Percentiles rank a stretch among this genome's conserved stretches.
Evolutionary conservation across 2,797 vertebrate genomes (phyloP).

Genomic region (Phoebastria nigripes): DNA sequence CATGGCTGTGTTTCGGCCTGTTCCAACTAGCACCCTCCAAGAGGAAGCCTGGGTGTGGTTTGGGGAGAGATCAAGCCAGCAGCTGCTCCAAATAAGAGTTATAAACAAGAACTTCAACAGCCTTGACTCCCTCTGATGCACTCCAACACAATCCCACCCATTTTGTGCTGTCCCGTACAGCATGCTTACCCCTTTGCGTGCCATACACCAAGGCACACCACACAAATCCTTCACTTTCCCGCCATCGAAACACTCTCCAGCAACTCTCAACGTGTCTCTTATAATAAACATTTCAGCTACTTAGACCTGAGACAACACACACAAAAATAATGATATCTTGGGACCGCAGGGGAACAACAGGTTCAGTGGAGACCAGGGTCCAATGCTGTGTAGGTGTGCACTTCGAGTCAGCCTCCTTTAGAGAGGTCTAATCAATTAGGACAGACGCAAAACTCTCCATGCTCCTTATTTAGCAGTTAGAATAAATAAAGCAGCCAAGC

Average conservation of each 20-base stretch:
- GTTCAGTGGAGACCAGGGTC: neutral
- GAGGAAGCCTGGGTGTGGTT: neutral
- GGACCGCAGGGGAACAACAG: neutral
- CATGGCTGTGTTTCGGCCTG: neutral
- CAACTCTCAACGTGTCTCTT: fast-evolving
- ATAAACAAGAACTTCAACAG: neutral
- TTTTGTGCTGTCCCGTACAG: neutral
- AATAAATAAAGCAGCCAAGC: neutral
- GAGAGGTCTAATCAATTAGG: neutral
- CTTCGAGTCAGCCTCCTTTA: neutral
- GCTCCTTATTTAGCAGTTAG: neutral
- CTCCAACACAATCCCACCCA: neutral
- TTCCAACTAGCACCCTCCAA: neutral
- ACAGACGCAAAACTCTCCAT: neutral
- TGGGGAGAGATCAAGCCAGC: neutral
- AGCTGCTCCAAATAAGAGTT: neutral
- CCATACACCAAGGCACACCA: neutral
- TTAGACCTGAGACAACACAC: neutral
- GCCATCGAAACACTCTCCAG: neutral
- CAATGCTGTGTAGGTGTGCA: neutral
- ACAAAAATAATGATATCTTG: neutral
- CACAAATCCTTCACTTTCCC: neutral
- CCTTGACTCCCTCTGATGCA: neutral
- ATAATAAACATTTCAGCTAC: neutral
- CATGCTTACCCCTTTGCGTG: fast-evolving